A percentile compares a stretch with the other conserved stretches of the same genome.
Conservation (phyloP, 2,113 vertebrate species). For the Daubentonia madagascariensis region DNA sequence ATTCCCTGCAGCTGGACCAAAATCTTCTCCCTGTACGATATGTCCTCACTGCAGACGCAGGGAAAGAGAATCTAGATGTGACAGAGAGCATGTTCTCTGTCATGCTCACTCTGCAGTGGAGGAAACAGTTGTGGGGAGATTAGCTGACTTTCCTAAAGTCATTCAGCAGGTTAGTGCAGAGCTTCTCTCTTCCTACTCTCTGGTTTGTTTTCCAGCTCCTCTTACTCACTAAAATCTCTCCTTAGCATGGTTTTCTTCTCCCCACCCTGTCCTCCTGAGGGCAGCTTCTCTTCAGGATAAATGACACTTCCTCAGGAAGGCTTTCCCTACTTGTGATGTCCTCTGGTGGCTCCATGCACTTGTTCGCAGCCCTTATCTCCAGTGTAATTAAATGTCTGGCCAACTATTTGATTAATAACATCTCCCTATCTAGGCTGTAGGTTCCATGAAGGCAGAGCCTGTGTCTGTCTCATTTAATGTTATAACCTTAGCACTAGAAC, state of each 20-base stretch:
- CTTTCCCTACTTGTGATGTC: not conserved
- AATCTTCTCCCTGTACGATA: not conserved
- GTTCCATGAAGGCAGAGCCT: not conserved
- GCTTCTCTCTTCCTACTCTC: not conserved
- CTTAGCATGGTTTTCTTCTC: not conserved
- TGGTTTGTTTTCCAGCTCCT: not conserved
- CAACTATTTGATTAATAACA: not conserved
- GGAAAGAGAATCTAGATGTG: not conserved
- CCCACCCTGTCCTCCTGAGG: accelerated
- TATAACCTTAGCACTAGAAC: not conserved
- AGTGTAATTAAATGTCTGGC: not conserved
- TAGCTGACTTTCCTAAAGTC: not conserved
- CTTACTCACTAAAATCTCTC: not conserved
- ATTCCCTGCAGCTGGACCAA: not conserved
- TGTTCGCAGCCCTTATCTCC: not conserved
- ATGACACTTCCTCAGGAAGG: not conserved
- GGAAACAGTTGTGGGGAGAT: not conserved
- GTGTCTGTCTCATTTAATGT: not conserved
- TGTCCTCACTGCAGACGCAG: not conserved
- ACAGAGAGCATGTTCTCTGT: not conserved
- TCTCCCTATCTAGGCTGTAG: not conserved
- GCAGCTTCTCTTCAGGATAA: not conserved
- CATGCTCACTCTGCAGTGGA: not conserved
- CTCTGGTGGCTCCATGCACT: not conserved
- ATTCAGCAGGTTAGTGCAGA: not conserved